These are phyloP conservation scores for Xestia ashworthii DNA, from an alignment of 2,888 invertebrate genomes.

Conservation along the genomic window DNA sequence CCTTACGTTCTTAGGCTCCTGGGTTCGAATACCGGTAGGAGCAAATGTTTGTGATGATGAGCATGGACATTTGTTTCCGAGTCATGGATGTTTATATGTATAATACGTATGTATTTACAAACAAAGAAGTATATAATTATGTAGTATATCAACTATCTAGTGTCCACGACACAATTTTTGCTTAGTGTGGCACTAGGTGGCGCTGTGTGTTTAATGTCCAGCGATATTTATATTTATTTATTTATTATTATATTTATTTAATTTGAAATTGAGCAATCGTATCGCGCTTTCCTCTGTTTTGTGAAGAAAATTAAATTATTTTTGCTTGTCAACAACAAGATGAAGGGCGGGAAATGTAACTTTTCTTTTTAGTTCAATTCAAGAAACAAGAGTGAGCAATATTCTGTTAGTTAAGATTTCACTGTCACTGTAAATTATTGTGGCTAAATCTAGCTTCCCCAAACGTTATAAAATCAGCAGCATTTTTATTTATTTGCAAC, in stretches of 20 bases:
- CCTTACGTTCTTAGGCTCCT: no score
- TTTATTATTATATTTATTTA: slow-evolving; percentile 27
- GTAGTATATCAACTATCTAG: no score
- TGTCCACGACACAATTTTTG: no score
- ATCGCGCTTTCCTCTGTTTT: neutral
- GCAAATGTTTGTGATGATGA: no score
- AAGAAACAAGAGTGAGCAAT: neutral
- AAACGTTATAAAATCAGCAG: neutral
- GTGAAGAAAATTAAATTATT: neutral
- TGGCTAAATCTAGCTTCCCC: neutral
- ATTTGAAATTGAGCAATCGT: slow-evolving; percentile 21
- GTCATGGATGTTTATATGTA: no score
- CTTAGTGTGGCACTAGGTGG: no score
- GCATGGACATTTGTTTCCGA: no score
- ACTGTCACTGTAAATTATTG: neutral
- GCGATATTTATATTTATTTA: no score
- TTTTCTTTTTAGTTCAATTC: neutral
- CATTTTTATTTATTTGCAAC: neutral
- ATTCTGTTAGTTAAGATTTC: neutral
- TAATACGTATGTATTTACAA: no score
- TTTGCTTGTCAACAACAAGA: neutral
- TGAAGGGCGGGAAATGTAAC: neutral
- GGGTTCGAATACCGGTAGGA: no score
- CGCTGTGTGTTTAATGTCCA: no score
- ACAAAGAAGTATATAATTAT: no score